A percentile compares a stretch with the other conserved stretches of the same genome.
These are phyloP conservation scores for Fragum fragum DNA, from an alignment of 2,888 invertebrate genomes.

Conservation along the genomic window DNA sequence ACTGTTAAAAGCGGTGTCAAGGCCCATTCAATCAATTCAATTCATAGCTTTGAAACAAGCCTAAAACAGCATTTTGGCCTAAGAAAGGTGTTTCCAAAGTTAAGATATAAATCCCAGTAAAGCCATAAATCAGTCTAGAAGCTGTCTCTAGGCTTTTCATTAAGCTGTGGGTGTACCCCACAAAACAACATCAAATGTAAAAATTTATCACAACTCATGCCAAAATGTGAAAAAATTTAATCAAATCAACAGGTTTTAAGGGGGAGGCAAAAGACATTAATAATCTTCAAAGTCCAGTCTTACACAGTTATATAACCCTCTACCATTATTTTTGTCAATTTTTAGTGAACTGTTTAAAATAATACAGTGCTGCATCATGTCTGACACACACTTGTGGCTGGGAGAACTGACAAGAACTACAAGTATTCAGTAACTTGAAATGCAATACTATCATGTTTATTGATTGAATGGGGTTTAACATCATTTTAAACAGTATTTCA, in stretches of 20 bases:
- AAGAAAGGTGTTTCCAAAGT: not conserved
- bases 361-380: too few relatives aligned
- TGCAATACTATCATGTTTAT: too few relatives aligned
- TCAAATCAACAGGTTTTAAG: conserved; percentile 24
- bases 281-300: conserved; percentile 12
- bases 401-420: too few relatives aligned
- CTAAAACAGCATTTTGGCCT: not conserved
- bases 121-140: conserved; percentile 17
- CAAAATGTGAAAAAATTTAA: conserved; percentile 22
- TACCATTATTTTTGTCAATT: too few relatives aligned
- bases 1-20: too few relatives aligned
- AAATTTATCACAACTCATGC: conserved; percentile 16
- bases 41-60: too few relatives aligned
- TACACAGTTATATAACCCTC: not conserved
- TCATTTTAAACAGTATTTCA: too few relatives aligned
- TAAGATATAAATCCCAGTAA: not conserved
- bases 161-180: conserved; percentile 13
- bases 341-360: too few relatives aligned
- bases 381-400: too few relatives aligned
- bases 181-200: conserved; percentile 23
- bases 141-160: conserved; percentile 9
- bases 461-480: too few relatives aligned
- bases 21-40: too few relatives aligned
- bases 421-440: too few relatives aligned
- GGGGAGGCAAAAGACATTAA: conserved; percentile 2